phyloP scores from a whole-genome alignment of 2,888 invertebrate genomes.

The Archips xylosteana region DNA sequence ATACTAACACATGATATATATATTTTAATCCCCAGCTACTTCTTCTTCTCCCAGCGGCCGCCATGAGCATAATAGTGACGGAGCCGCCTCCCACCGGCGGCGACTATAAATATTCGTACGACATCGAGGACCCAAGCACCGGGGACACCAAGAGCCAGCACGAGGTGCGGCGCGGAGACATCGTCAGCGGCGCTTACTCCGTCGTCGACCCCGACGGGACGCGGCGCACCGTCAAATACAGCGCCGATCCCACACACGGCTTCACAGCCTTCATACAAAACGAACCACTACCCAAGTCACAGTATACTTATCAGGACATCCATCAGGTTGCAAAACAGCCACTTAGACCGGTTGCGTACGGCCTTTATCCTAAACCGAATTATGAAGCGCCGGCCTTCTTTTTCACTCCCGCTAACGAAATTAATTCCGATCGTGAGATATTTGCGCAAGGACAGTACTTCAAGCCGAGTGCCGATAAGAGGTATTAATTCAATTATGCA shows the following conservation, averaged over 20 bases:
- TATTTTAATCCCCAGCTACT: slow-evolving; percentile 46
- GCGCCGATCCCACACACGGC: slow-evolving; percentile 80
- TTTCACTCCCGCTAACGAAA: slow-evolving; percentile 66
- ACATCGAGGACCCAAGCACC: slow-evolving; percentile 82
- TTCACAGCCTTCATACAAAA: slow-evolving; percentile 82
- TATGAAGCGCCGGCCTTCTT: slow-evolving; percentile 50
- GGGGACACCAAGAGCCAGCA: slow-evolving; percentile 78
- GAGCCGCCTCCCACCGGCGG: slow-evolving; percentile 68
- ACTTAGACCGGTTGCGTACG: slow-evolving; percentile 44
- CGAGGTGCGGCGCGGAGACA: slow-evolving; percentile 70
- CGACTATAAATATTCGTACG: slow-evolving; percentile 79
- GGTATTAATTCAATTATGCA: slow-evolving; percentile 15
- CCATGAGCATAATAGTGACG: slow-evolving; percentile 68
- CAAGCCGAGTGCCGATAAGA: slow-evolving; percentile 52
- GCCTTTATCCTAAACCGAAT: slow-evolving; percentile 43
- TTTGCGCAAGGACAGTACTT: slow-evolving; percentile 66
- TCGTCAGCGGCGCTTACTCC: slow-evolving; percentile 74
- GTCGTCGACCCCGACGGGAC: slow-evolving; percentile 78
- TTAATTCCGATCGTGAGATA: slow-evolving; percentile 47
- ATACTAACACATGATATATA: not conserved
- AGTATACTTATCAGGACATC: slow-evolving; percentile 13
- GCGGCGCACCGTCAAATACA: slow-evolving; percentile 77
- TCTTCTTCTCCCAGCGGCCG: slow-evolving; percentile 55
- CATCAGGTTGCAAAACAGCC: slow-evolving; percentile 39
- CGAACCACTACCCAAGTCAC: slow-evolving; percentile 56